Evolutionary conservation across 1,140 invertebrate genomes (phyloP), one percentile per base, ranked within the genome.

Genomic region (Neocloeon triangulifer): DNA sequence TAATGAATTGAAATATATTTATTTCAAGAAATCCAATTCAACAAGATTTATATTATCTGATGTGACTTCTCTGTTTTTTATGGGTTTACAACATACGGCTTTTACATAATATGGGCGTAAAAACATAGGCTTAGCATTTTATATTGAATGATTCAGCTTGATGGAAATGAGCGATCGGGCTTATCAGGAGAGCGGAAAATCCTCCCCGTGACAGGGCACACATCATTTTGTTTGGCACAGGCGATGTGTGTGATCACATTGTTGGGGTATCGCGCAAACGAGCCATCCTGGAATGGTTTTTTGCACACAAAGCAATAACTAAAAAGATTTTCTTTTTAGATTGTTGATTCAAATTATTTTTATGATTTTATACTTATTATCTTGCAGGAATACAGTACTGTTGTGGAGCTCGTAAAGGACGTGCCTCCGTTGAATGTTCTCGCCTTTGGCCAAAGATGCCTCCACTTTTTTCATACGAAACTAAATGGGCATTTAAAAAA

Each of bases 221-320:
- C 36, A 18, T 19, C 39, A 2, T 32, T 32, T 27, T 47, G 36
- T 33, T 51, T 54, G 34, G 52, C 53, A 50, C 58, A 61, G 26
- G 52, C 46, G 2, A 49, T 41, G 37, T 61, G 58, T 14, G 54
- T 54, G 9, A 59, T 42, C 18, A 55, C 44, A n/a, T 55, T 52
- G 39, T 58, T 58, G 28, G 57, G 56, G 41, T 56, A 59, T 13
- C 55, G 45, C 2, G 51, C 51, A 45, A 60, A 59, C 13, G 49
- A 39, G 14, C 54, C 45, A 28, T 53, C 50, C 31, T 40, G 42
- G 37, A 59, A 59, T 5, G 50, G 45, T 37, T 50, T 36, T 25
- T 50, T 55, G 42, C 59, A 61, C 20, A 58, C 54, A 17, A 48
- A 53, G 46, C 59, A 61, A 22, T 49, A 40, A 30, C 59, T 61